Conservation (phyloP, 2,797 vertebrate genomes). For the Austrolebias charrua region DNA sequence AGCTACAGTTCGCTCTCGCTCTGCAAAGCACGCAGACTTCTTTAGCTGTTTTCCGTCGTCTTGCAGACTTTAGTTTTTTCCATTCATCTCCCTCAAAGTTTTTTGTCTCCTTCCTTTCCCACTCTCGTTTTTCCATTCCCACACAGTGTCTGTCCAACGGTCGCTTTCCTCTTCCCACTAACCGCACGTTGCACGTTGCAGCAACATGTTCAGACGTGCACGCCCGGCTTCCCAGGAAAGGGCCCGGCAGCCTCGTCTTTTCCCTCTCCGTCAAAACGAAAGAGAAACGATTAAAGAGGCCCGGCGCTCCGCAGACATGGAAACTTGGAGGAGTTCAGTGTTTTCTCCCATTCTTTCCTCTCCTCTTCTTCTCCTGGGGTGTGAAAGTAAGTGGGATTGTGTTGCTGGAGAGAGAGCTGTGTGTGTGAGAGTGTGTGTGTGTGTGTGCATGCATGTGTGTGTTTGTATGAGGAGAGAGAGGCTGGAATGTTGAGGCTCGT, state of each 20-base stretch:
- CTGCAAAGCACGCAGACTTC: too few species aligned
- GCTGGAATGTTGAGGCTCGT: slow-evolving; percentile 68
- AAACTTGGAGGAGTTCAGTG: slow-evolving; percentile 40
- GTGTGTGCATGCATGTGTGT: not conserved
- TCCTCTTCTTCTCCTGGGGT: slow-evolving; percentile 23
- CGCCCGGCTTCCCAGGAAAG: slow-evolving; percentile 5
- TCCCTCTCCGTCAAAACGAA: slow-evolving; percentile 13
- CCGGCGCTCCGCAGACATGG: slow-evolving; percentile 23
- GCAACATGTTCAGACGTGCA: slow-evolving; percentile 16
- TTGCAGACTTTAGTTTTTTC: not conserved
- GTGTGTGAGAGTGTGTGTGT: slow-evolving; percentile 21
- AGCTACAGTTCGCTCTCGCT: not conserved
- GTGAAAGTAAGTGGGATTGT: slow-evolving; percentile 22
- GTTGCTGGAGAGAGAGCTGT: not conserved
- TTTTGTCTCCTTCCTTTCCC: not conserved
- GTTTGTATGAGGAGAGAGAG: slow-evolving; percentile 8
- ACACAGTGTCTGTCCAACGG: not conserved
- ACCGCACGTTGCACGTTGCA: not conserved
- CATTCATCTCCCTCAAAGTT: not conserved
- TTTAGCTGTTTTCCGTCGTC: too few species aligned
- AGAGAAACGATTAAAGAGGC: slow-evolving; percentile 22
- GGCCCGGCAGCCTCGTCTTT: slow-evolving; percentile 2
- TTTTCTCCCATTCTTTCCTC: slow-evolving; percentile 29
- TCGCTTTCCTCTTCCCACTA: not conserved
- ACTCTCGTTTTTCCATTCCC: not conserved